Base-by-base conservation (phyloP, 2,797 vertebrate species). In the Lerista edwardsae region DNA sequence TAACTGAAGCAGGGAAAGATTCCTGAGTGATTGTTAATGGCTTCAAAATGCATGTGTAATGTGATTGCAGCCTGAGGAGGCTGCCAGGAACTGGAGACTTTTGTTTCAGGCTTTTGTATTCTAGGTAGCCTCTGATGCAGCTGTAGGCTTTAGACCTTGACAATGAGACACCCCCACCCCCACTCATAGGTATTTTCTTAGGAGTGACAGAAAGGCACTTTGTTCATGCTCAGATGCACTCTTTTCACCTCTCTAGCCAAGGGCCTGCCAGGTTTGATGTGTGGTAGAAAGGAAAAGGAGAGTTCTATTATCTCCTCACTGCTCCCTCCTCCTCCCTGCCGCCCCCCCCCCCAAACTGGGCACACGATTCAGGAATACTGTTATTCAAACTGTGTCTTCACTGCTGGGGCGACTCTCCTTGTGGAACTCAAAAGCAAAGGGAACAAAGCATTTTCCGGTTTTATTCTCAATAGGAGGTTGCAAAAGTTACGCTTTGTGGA, bases 311-410 rank as follows among this genome's bases (percentile, higher is more conserved):
- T n/a, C 27, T 29, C 61, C 6, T 21, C 17, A 6, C 29, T 15
- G 11, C 4, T 29, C 62, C 6, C 14, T 67, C n/a, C n/a, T 34
- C 34, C 64, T 34, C n/a, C 65, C 65, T 67, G 64, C 62, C 2
- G 8, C 8, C 62, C 10, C 2, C 27, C 8, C 62, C 10, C 6
- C 29, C 47, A 7, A 31, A 31, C 64, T 1, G 12, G 4, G 64
- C 64, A 2, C 61, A 29, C 14, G 64, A n/a, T 65, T 6, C 14
- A 25, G 15, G 1, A 34, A 67, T 4, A 29, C 7, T n/a, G n/a
- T n/a, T n/a, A n/a, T 29, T 2, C 8, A n/a, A n/a, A 11, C 3
- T 11, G 29, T n/a, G n/a, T n/a, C 64, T 15, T 1, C 19, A 1
- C 6, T 19, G 25, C 15, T 19, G n/a, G 64, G 29, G n/a, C 27